Conservation (phyloP, 2,888 invertebrate species). For the Luffia ferchaultella region DNA sequence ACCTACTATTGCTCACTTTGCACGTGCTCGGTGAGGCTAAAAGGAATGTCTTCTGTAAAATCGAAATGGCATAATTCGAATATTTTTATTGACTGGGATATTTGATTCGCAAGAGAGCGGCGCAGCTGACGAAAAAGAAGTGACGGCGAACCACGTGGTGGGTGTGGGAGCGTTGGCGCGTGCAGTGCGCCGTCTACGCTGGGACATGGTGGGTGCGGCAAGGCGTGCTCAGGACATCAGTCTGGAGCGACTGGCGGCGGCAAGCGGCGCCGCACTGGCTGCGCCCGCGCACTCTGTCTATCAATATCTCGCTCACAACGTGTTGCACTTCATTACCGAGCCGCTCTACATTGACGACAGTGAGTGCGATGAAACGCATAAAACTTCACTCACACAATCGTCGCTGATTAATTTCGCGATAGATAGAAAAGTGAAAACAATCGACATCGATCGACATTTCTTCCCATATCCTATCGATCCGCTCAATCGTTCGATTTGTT, state of each 20-base stretch:
- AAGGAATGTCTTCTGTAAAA: too few species aligned
- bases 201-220: neutral
- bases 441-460: too few species aligned
- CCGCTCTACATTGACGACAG: neutral
- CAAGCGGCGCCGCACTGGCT: neutral
- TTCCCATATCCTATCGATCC: too few species aligned
- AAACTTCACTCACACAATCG: too few species aligned
- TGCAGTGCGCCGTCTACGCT: neutral
- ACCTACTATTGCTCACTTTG: conserved; percentile 43
- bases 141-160: neutral
- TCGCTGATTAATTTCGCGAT: too few species aligned
- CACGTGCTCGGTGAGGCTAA: neutral
- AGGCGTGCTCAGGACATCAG: neutral
- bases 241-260: neutral
- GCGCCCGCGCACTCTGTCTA: neutral
- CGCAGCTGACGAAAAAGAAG: neutral
- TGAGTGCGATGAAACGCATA: too few species aligned
- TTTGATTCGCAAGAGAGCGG: neutral
- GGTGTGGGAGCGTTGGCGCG: neutral
- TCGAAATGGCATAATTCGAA: neutral
- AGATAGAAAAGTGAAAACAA: too few species aligned
- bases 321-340: neutral
- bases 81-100: neutral
- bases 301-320: neutral
- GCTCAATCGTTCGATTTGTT: too few species aligned